Evolutionary conservation across 2,888 invertebrate genomes (phyloP), one percentile per base, ranked within the genome.

Genomic region (Lumbricus terrestris): DNA sequence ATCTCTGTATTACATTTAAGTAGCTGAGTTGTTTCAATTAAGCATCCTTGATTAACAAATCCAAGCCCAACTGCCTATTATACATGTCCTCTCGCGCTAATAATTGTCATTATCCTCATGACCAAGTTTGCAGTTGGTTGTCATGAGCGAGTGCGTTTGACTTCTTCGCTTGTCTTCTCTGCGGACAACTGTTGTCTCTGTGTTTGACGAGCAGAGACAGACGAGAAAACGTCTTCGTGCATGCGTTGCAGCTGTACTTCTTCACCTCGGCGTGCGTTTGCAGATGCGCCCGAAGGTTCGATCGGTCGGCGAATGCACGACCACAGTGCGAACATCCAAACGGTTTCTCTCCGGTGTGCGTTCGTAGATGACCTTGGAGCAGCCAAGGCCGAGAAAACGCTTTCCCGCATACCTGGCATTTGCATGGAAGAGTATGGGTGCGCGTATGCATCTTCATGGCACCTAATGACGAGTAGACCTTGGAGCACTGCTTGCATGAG

Each of bases 401-500:
- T 94, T 99, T 99, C 42, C 98, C 98, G 94, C 99, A 99, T 88
- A 98, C 96, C 93, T 97, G 97, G 94, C 99, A 99, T 95, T 98
- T 98, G 96, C 98, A 99, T 23, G 99, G 99, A 93, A 99, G 95
- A 3, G 99, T 99, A 95, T 99, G 99, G 11, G 99, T 99, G 92
- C 99, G 96, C 93, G 99, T 99, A 96, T 99, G 99, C 99, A 99
- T 99, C 95, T 99, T 99, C 29, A 99, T 96, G 0, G 99, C 99
- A 1, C 99, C 98, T 92, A 98, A 95, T 0, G 98, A 98, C 20
- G 97, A 97, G 95, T 99, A 99, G 35, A 97, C 97, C 95, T 99
- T 99, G 92, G 98, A 97, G 95, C 99, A 99, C 95, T 97, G 97
- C 95, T 98, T 98, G 96, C 99, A 99, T 94, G 97, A 97, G 95